phyloP scores from a whole-genome alignment of 1,140 invertebrate genomes.

The Pogonus chalceus region DNA sequence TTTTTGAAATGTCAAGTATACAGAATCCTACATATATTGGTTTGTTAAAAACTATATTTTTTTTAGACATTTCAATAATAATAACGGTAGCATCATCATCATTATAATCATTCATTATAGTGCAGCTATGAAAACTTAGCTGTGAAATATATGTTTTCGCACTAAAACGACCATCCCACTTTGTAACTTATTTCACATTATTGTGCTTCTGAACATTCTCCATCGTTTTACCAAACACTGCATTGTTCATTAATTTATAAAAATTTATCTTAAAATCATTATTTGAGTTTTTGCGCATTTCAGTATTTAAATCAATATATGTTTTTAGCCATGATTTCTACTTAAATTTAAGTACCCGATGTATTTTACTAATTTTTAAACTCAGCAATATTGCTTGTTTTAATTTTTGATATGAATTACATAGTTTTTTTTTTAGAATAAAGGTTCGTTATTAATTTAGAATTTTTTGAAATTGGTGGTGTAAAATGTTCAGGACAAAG shows the following conservation, averaged over 20 bases:
- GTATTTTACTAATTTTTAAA: constrained; percentile 31
- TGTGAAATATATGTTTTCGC: constrained; percentile 20
- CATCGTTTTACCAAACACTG: constrained; percentile 35
- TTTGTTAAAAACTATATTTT: constrained; percentile 18
- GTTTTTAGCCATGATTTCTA: constrained; percentile 31
- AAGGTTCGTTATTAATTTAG: constrained; percentile 28
- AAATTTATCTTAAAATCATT: constrained; percentile 36
- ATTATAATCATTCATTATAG: too few relatives aligned
- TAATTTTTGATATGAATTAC: constrained; percentile 34
- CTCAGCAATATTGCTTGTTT: constrained; percentile 30
- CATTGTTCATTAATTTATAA: constrained; percentile 36
- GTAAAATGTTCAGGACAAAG: constrained; percentile 28
- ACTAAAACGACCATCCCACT: constrained; percentile 16
- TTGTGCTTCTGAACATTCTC: constrained; percentile 30
- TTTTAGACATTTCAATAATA: constrained; percentile 17
- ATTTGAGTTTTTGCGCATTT: constrained; percentile 16
- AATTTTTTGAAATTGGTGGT: constrained; percentile 12
- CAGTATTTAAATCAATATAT: constrained; percentile 33
- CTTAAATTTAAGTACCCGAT: constrained; percentile 33
- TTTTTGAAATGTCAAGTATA: constrained; percentile 23
- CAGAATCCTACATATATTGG: constrained; percentile 20
- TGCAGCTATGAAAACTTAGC: constrained; percentile 26
- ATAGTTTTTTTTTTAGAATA: constrained; percentile 31
- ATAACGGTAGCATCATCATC: constrained; percentile 22
- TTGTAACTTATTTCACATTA: constrained; percentile 25